Evolutionary conservation across 2,888 invertebrate species (phyloP).

Genomic region (Margaritifera margaritifera): DNA sequence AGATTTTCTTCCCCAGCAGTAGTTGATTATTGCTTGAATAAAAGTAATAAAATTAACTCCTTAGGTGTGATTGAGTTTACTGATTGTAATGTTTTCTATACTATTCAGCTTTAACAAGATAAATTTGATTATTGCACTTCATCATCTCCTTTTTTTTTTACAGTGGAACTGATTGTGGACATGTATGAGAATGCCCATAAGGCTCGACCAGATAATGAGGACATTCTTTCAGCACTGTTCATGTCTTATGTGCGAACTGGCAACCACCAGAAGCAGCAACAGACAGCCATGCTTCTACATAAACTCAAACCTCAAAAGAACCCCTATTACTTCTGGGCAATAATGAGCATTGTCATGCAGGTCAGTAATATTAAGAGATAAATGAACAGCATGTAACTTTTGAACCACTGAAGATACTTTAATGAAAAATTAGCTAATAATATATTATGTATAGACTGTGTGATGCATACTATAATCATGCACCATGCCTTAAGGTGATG

Average conservation of each 20-base stretch:
- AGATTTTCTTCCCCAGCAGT: too few relatives aligned
- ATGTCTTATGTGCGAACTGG: constrained; percentile 94
- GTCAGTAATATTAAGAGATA: constrained; percentile 73
- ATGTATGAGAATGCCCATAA: constrained; percentile 92
- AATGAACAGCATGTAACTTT: too few relatives aligned
- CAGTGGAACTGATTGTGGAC: constrained; percentile 91
- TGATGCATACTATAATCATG: too few relatives aligned
- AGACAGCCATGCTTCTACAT: constrained; percentile 90
- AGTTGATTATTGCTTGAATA: too few relatives aligned
- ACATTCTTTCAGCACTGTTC: constrained; percentile 93
- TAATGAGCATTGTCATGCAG: constrained; percentile 97
- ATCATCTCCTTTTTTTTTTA: constrained; percentile 21
- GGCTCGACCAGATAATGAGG: constrained; percentile 90
- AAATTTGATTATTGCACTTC: background rate
- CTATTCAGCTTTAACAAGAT: background rate
- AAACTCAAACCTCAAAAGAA: constrained; percentile 90
- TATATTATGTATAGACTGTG: too few relatives aligned
- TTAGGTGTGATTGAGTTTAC: too few relatives aligned
- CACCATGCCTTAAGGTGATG: too few relatives aligned
- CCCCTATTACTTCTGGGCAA: constrained; percentile 98
- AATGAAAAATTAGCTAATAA: too few relatives aligned
- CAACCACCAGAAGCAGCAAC: constrained; percentile 92
- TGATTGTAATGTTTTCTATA: too few relatives aligned
- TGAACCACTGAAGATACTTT: too few relatives aligned
- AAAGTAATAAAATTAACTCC: too few relatives aligned